A percentile compares a stretch with the other conserved stretches of the same genome.
These are phyloP conservation scores for Palythoa caribaeorum DNA, from an alignment of 92 coral and sea anemone genomes.

Conservation along the genomic window DNA sequence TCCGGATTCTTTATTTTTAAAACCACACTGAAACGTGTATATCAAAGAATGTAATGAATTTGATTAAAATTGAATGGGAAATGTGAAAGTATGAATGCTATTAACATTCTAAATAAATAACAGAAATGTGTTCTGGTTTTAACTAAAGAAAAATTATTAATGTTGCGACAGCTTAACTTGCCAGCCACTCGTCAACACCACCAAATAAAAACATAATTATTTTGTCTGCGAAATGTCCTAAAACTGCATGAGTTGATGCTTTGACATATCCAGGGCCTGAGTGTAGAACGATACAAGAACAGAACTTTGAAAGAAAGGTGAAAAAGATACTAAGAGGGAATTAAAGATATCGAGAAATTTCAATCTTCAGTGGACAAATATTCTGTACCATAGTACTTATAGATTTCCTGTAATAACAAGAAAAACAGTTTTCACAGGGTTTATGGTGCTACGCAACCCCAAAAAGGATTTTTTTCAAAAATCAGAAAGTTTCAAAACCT, in stretches of 20 bases:
- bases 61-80: not conserved
- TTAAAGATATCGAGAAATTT: too few species aligned
- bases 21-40: slow-evolving; percentile 2
- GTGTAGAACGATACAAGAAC: too few species aligned
- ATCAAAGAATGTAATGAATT: slow-evolving; percentile 13
- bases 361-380: too few species aligned
- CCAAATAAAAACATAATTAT: not conserved
- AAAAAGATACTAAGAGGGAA: too few species aligned
- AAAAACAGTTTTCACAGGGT: too few species aligned
- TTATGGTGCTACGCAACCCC: too few species aligned
- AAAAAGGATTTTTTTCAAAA: too few species aligned
- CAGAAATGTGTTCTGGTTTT: not conserved
- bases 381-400: too few species aligned
- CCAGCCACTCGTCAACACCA: not conserved
- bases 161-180: not conserved
- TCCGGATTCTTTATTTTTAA: not conserved
- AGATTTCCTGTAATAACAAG: too few species aligned
- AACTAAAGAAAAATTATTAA: not conserved
- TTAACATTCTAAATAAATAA: not conserved
- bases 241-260: not conserved
- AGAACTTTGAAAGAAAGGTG: too few species aligned
- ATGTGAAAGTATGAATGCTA: not conserved
- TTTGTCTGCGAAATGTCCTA: not conserved
- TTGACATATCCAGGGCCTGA: too few species aligned
- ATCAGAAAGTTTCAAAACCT: too few species aligned